Percentiles rank a stretch among this genome's conserved stretches.
Evolutionary conservation across 2,888 invertebrate species (phyloP).

Genomic region (Siphlonurus alternatus): DNA sequence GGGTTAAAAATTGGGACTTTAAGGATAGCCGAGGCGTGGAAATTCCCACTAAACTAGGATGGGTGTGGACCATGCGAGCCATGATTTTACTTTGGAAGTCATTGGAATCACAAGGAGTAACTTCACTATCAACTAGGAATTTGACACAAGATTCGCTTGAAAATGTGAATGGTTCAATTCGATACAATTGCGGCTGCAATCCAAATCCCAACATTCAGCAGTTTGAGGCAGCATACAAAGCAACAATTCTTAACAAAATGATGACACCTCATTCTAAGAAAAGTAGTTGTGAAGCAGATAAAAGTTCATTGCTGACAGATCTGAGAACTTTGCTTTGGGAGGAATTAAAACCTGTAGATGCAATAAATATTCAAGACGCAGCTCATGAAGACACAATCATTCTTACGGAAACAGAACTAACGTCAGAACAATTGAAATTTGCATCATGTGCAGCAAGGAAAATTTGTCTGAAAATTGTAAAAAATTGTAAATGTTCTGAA

Average conservation of each 20-base stretch:
- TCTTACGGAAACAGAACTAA: neutral
- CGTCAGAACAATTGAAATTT: neutral
- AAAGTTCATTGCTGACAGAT: neutral
- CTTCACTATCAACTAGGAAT: neutral
- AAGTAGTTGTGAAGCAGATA: neutral
- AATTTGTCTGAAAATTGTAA: no score
- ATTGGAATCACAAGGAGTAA: neutral
- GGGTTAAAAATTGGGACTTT: neutral
- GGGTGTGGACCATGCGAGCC: neutral
- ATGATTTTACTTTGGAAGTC: neutral
- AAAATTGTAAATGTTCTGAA: no score
- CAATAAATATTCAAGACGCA: neutral
- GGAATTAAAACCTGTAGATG: neutral
- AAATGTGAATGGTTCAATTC: neutral
- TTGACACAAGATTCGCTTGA: neutral
- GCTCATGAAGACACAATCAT: neutral
- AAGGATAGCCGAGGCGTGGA: neutral
- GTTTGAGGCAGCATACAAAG: neutral
- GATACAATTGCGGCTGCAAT: neutral
- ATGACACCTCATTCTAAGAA: neutral
- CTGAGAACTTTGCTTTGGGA: no score
- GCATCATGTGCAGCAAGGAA: neutral
- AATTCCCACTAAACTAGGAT: neutral
- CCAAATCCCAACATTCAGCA: neutral
- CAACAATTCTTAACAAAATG: neutral